phyloP scores from a whole-genome alignment of 1,140 invertebrate species.

The Bombus haemorrhoidalis region DNA sequence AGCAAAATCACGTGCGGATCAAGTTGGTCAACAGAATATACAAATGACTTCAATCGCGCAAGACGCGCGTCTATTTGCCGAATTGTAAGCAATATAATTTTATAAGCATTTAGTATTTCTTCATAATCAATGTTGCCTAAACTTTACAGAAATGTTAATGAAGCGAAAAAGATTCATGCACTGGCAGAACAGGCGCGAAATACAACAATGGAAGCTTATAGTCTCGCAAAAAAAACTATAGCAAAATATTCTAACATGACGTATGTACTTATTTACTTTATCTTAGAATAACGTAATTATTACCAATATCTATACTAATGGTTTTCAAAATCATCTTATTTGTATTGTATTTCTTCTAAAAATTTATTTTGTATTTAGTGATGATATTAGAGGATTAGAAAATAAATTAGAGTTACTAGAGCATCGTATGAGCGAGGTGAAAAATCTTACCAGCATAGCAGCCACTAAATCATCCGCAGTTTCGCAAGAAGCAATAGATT shows the following conservation, averaged over 20 bases:
- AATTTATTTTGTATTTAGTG: conserved; percentile 78
- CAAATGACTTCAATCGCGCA: conserved; percentile 95
- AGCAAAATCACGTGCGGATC: conserved; percentile 91
- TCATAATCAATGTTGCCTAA: not conserved
- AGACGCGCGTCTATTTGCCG: conserved; percentile 91
- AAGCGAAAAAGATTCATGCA: conserved; percentile 90
- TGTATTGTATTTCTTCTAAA: not conserved
- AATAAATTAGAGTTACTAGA: conserved; percentile 85
- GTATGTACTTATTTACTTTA: conserved; percentile 74
- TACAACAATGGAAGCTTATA: conserved; percentile 90
- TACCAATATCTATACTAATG: not conserved
- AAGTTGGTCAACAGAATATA: conserved; percentile 94
- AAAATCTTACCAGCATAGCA: conserved; percentile 88
- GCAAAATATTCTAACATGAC: conserved; percentile 91
- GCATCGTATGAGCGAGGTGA: conserved; percentile 82
- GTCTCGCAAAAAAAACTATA: conserved; percentile 91
- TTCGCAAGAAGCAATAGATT: conserved; percentile 90
- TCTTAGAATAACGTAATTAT: not conserved
- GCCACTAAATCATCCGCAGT: conserved; percentile 88
- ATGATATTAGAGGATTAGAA: conserved; percentile 86
- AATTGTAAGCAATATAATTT: conserved; percentile 84
- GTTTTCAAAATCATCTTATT: not conserved
- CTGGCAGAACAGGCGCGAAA: conserved; percentile 92
- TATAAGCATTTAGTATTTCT: not conserved
- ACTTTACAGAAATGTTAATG: conserved; percentile 85